Base-by-base conservation (phyloP, 2,888 invertebrate species). In the Lamproptera curius region DNA sequence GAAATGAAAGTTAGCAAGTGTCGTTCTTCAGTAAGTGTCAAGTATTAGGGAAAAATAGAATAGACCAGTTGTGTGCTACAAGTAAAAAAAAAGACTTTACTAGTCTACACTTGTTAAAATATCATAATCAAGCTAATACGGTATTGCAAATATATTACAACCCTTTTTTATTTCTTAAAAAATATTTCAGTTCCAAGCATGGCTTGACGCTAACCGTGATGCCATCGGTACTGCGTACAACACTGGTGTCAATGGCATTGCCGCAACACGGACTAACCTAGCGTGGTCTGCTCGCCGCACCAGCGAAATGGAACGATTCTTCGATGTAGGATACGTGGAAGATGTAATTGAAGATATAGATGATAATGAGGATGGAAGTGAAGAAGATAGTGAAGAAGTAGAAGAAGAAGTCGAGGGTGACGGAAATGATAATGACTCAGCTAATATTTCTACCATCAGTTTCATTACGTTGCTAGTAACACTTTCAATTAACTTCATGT, bases 301-400 rank as follows among this genome's bases (percentile, higher is more conserved):
- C 1, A 13, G 51, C 0, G 87, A 87, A 46, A 66, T 85, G 26
- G 55, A 54, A 0, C 33, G 37, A 0, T 87, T 67, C 59, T 78
- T 85, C 23, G 76, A 80, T 2, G 63, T 51, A 35, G 85, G 86
- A 26, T 87, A 74, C 44, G 61, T 66, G 0, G 77, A 79, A 10
- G 68, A 66, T 0, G 55, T 52, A 0, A 54, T 74, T 9, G 62
- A 65, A 15, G 62, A 65, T 1, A 47, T 52, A 1, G 52, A 23
- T 20, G 62, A 60, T 2, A 53, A 50, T 8, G 47, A 36, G 0
- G 50, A 46, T 8, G 46, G 38, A 1, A 11, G 2, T 16, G 55
- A 45, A 38, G 50, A 46, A 8, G 2, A 11, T 14, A 50, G 35
- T 10, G 16, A 38, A 14, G 34, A 26, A 11, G 14, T 40, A 2